Evolutionary conservation across 1,140 invertebrate species (phyloP), one percentile per base, ranked within the genome.

Genomic region (Rhynchophorus ferrugineus): DNA sequence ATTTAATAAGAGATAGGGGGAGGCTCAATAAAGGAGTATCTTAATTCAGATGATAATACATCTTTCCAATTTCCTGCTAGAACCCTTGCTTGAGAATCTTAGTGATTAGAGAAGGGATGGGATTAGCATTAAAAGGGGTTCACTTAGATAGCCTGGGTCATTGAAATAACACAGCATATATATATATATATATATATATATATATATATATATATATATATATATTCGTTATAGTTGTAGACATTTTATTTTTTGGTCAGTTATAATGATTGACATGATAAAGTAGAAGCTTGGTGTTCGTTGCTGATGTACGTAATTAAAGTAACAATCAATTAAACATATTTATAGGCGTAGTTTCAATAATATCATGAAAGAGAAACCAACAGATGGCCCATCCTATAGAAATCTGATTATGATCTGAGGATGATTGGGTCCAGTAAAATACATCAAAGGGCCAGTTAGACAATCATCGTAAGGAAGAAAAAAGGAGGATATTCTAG

Each of bases 11-110:
- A 44, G 43, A 45, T 53, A 56, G 46, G 52, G 53, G n/a, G 44
- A 45, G 16, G 47, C 36, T 29, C 44, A 49, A 53, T 57, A 52
- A 21, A 18, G 45, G 8, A 59, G 49, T 56, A 54, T 59, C 59
- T 61, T 61, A 58, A 55, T 61, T 56, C 56, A 55, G 53, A 60
- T 56, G 52, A 49, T 61, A 61, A 61, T 59, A 58, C 52, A 55
- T 58, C 59, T 51, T 56, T 61, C 49, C 57, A 61, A 61, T 61
- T 61, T 61, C 59, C 59, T 54, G 51, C 11, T 9, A 13, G 18
- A 54, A 38, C 51, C 44, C 44, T 43, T 33, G 50, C 41, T 42
- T 52, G 44, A 52, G 50, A 45, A 39, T 52, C 43, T 47, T 44
- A 36, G n/a, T 54, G 51, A 54, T 54, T 54, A 54, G 42, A 42